Evolutionary conservation across 1,140 invertebrate genomes (phyloP).

Genomic region (Mycetomoellerius zeteki): DNA sequence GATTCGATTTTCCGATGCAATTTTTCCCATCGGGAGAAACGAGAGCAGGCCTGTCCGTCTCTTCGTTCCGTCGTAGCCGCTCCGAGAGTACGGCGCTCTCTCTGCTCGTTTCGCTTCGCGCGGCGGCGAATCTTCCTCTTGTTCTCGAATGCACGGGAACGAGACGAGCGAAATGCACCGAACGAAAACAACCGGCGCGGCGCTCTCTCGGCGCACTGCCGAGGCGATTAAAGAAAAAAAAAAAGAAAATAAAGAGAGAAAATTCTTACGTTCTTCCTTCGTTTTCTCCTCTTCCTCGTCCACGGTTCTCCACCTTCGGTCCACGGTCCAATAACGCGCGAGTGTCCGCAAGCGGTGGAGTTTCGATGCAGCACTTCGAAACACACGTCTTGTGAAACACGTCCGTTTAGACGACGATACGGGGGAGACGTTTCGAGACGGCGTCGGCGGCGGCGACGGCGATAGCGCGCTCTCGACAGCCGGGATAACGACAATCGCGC

Average conservation of each 20-base stretch:
- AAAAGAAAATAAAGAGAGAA: background rate
- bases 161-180: background rate
- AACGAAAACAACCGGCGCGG: background rate
- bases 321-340: background rate
- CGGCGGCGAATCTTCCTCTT: background rate
- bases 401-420: background rate
- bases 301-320: background rate
- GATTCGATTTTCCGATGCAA: constrained; percentile 68
- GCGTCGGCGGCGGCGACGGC: background rate
- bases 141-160: constrained; percentile 11
- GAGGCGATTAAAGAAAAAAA: background rate
- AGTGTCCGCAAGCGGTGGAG: background rate
- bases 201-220: background rate
- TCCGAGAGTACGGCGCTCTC: background rate
- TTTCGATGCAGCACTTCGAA: background rate
- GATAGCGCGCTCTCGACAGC: background rate
- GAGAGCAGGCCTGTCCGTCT: constrained; percentile 28
- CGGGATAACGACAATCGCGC: constrained; percentile 11
- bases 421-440: background rate
- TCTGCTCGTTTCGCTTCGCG: background rate
- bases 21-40: constrained; percentile 51
- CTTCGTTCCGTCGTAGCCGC: background rate
- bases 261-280: background rate
- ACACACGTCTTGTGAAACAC: background rate
- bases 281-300: background rate